Evolutionary conservation across 2,797 vertebrate species (phyloP), one percentile per base, ranked within the genome.

Genomic region (Danio aesculapii): DNA sequence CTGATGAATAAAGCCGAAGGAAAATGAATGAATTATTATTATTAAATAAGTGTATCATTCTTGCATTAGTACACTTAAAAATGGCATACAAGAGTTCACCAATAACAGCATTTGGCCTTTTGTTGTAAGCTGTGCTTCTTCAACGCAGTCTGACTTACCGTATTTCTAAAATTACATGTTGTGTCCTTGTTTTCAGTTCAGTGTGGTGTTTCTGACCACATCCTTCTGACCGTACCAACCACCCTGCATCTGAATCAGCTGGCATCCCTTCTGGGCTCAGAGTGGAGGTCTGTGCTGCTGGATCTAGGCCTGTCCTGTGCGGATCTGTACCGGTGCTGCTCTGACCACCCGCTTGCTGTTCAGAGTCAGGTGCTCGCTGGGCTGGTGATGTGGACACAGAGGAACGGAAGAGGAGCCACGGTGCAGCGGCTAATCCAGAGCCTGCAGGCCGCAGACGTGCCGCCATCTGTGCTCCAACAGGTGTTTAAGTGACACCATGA

Each of bases 211-310:
- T 88, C 94, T 0, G 85, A 90, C 0, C 83, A 89, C 0, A 10
- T 95, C 81, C 93, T 96, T 74, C 88, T 86, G 76, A 90, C 79
- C 43, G 92, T 94, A 12, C 97, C 96, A 0, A 95, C 96, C 0
- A 96, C 97, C 75, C 94, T 79, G 79, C 95, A 97, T 83, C 83
- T 99, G 82, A 97, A 94, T 88, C 92, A 90, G 30, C 93, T 99
- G 81, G 95, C 97, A 0, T 88, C 91, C 10, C 90, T 78, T 39
- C 92, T 99, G 2, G 96, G 97, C 2, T 66, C 92, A 0, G 95
- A 97, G 79, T 98, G 96, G 96, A 96, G 98, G 85, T 84, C 88
- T 1, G 84, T 97, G 6, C 88, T 95, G 79, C 86, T 97, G 85
- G 94, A 95, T 10, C 91, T 99, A 89, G 97, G 97, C 8, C 87